A percentile compares a stretch with the other conserved stretches of the same genome.
Conservation (phyloP, 2,888 invertebrate species). For the Heliothis peltigera region DNA sequence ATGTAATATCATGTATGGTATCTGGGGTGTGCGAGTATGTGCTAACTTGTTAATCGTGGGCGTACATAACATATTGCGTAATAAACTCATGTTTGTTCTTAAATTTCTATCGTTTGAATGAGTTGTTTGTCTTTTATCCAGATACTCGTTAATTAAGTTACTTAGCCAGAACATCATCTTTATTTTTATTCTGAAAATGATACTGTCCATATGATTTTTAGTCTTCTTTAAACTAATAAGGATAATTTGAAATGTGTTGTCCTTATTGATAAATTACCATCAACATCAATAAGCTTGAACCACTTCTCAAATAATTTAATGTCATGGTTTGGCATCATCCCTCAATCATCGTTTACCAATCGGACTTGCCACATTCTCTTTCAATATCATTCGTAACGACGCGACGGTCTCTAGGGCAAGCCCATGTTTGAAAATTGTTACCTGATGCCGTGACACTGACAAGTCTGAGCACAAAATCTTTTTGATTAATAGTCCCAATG, state of each 20-base stretch:
- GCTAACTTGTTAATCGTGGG: constrained; percentile 33
- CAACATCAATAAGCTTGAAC: no score
- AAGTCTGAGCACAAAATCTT: no score
- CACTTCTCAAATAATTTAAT: no score
- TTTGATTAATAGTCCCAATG: no score
- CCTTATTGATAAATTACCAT: no score
- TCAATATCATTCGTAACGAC: background rate
- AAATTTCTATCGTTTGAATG: constrained; percentile 16
- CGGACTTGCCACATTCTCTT: constrained; percentile 1
- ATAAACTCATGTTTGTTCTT: constrained; percentile 13
- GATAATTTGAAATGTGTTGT: no score
- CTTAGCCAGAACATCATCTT: background rate
- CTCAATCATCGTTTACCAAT: background rate
- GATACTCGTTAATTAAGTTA: constrained; percentile 2
- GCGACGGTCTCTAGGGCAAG: background rate
- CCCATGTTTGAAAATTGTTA: background rate
- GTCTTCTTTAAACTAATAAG: no score
- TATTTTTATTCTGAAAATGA: constrained; percentile 2
- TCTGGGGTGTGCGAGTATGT: constrained; percentile 21
- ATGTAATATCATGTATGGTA: constrained; percentile 46
- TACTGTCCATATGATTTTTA: no score
- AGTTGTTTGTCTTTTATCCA: constrained; percentile 16
- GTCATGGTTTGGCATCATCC: background rate
- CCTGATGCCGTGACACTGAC: background rate
- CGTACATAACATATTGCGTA: constrained; percentile 10